Conservation (phyloP, 1,140 invertebrate genomes). For the Drosophila sp. region DNA sequence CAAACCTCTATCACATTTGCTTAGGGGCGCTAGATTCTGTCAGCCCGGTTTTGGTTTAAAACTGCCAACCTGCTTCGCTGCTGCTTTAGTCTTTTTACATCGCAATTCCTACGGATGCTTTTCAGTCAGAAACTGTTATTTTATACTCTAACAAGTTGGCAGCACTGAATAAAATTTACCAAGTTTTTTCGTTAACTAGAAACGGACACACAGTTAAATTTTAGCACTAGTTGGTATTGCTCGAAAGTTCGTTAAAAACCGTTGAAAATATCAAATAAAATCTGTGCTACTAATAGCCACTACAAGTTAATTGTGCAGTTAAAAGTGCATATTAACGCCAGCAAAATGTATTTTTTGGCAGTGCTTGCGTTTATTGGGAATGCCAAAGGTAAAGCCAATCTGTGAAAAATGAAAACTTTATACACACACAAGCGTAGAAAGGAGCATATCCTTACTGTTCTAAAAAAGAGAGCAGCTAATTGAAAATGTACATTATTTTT, state of each 20-base stretch:
- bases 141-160: no score
- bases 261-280: constrained; percentile 70
- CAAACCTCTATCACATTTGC: no score
- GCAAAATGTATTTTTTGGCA: constrained; percentile 78
- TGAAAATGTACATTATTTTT: constrained; percentile 36
- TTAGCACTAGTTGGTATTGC: constrained; percentile 70
- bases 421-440: constrained; percentile 57
- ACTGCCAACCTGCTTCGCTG: no score
- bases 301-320: constrained; percentile 49
- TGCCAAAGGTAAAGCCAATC: constrained; percentile 73
- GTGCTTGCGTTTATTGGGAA: constrained; percentile 79
- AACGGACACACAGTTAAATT: constrained; percentile 50
- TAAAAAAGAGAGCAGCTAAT: constrained; percentile 34
- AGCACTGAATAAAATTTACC: no score
- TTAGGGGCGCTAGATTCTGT: no score
- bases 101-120: no score
- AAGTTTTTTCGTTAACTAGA: no score
- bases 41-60: no score
- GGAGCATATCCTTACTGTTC: constrained; percentile 59
- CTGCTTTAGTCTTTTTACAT: no score
- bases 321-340: constrained; percentile 49
- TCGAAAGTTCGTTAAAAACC: constrained; percentile 73
- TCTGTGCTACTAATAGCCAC: constrained; percentile 39
- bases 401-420: constrained; percentile 68
- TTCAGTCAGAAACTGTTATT: no score